phyloP scores from a whole-genome alignment of 2,113 vertebrate genomes.

The Pristiophorus japonicus region DNA sequence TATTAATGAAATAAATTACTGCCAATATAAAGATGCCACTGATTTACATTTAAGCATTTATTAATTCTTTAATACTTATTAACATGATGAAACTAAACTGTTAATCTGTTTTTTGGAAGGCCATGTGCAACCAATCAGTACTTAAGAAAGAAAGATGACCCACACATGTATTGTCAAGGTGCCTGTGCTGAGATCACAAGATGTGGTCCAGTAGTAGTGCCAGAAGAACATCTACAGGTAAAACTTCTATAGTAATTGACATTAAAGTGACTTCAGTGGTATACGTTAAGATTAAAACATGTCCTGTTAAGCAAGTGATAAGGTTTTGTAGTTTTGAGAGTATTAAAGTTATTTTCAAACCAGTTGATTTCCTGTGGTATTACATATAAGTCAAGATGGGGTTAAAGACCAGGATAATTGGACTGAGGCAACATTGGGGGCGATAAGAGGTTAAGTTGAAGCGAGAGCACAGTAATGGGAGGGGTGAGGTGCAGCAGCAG shows the following conservation, averaged over 20 bases:
- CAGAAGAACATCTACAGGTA: conserved; percentile 92
- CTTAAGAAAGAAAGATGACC: conserved; percentile 80
- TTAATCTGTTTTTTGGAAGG: conserved; percentile 52
- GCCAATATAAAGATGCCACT: background rate
- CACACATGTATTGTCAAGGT: conserved; percentile 83
- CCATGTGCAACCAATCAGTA: conserved; percentile 90
- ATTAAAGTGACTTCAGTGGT: background rate
- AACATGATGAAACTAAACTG: background rate
- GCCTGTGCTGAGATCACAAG: conserved; percentile 75
- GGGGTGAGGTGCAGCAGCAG: background rate
- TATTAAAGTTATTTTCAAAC: background rate
- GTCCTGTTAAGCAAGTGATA: no score
- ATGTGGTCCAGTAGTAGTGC: conserved; percentile 85
- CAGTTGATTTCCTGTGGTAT: background rate
- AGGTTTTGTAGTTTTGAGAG: background rate
- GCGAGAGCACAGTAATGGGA: background rate
- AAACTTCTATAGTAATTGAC: background rate
- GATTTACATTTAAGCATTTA: background rate
- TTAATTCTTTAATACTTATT: background rate
- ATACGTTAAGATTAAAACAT: background rate
- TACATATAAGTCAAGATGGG: background rate
- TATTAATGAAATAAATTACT: background rate
- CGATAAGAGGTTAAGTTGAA: background rate
- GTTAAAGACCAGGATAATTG: background rate
- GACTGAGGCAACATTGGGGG: background rate